Evolutionary conservation across 1,140 invertebrate species (phyloP).

Genomic region (Planococcus citri): DNA sequence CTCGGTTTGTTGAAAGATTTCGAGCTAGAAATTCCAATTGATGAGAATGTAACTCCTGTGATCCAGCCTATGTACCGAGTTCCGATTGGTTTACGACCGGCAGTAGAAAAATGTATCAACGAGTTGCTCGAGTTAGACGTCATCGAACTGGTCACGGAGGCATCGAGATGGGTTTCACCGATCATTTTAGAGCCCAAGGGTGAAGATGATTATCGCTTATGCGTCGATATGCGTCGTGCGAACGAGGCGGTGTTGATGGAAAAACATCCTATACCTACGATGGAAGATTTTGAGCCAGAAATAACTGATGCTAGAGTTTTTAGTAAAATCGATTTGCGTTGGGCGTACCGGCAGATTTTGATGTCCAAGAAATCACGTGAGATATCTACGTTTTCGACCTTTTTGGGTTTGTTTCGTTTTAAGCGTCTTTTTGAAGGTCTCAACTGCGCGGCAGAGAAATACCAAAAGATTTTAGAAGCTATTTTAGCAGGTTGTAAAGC

Average conservation of each 20-base stretch:
- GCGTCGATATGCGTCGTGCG: conserved; percentile 1
- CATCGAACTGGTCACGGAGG: neutral
- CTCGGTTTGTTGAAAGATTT: neutral
- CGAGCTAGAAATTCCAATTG: neutral
- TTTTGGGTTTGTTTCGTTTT: neutral
- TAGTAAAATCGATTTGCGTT: neutral
- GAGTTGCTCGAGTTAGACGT: neutral
- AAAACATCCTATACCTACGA: neutral
- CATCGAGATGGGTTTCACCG: neutral
- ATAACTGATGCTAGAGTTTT: neutral
- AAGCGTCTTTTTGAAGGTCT: neutral
- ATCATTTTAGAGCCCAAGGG: neutral
- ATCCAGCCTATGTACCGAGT: neutral
- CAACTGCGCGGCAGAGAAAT: neutral
- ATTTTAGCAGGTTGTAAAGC: neutral
- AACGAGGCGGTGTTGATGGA: neutral
- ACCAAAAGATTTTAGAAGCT: neutral
- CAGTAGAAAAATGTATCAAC: neutral
- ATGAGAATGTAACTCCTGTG: neutral
- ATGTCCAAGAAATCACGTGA: neutral
- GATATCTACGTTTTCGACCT: neutral
- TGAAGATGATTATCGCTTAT: neutral
- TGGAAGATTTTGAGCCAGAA: neutral
- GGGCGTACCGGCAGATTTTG: neutral
- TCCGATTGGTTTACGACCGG: neutral